These are phyloP conservation scores for Procambarus clarkii DNA, from an alignment of 1,140 invertebrate species.

Conservation along the genomic window DNA sequence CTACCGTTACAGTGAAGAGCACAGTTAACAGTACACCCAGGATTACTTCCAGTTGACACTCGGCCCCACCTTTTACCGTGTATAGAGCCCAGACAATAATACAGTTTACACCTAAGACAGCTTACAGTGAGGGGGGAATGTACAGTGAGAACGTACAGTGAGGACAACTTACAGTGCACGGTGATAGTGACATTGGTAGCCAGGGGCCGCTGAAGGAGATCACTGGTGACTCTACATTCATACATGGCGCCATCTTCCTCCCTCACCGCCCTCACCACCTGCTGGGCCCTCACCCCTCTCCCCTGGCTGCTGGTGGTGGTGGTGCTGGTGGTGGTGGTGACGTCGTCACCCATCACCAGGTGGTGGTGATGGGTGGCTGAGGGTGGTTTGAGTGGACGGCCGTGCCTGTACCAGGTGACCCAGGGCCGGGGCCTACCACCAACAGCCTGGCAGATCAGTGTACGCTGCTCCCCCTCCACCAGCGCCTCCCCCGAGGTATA, in stretches of 20 bases:
- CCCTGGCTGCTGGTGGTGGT: neutral
- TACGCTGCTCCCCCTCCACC: conserved; percentile 19
- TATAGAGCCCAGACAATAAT: no score
- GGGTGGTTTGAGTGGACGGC: conserved; percentile 36
- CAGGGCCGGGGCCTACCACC: conserved; percentile 38
- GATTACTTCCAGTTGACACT: no score
- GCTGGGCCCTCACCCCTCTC: conserved; percentile 9
- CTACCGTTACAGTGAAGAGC: no score
- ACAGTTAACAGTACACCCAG: no score
- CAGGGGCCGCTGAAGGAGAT: neutral
- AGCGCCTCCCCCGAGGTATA: conserved; percentile 35
- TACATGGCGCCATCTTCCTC: conserved; percentile 51
- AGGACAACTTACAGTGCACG: conserved; percentile 41
- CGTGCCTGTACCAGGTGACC: conserved; percentile 60
- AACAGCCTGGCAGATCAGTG: conserved; percentile 20
- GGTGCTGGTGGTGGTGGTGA: neutral
- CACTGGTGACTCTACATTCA: conserved; percentile 41
- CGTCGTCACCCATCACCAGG: neutral
- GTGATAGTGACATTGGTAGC: conserved; percentile 51
- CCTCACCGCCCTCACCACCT: conserved; percentile 23
- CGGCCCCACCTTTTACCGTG: no score
- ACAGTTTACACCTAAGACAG: neutral
- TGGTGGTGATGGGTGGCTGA: neutral
- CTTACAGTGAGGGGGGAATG: neutral
- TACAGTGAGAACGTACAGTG: neutral